Conservation (phyloP, 1,140 invertebrate genomes). For the Zaprionus camerounensis region DNA sequence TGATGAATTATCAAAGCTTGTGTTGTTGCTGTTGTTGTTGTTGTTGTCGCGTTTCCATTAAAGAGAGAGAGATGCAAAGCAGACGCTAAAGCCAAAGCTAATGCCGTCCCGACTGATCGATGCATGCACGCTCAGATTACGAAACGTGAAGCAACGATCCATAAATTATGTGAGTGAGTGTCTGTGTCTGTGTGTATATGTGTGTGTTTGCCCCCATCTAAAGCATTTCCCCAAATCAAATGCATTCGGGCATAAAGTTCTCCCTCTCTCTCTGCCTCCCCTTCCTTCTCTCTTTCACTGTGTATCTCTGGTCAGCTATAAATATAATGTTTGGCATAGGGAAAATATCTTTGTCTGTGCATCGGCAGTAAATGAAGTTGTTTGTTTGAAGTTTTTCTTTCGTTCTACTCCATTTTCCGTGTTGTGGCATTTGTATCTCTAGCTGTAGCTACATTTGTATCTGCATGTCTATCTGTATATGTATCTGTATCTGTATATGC, state of each 20-base stretch:
- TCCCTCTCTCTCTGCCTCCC: slow-evolving; percentile 3
- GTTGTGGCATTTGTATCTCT: background rate
- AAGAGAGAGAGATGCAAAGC: slow-evolving; percentile 3
- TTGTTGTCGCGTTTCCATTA: background rate
- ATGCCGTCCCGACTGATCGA: background rate
- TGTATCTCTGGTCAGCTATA: slow-evolving; percentile 35
- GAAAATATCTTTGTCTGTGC: slow-evolving; percentile 16
- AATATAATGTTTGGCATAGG: slow-evolving; percentile 16
- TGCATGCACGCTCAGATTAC: slow-evolving; percentile 16
- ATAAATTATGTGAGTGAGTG: background rate
- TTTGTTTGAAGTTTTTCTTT: slow-evolving; percentile 11
- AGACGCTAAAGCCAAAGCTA: background rate
- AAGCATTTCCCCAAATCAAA: slow-evolving; percentile 8
- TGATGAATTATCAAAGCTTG: slow-evolving; percentile 53
- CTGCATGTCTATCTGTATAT: background rate
- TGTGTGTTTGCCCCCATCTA: slow-evolving; percentile 14
- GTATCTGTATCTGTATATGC: background rate
- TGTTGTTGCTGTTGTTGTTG: slow-evolving; percentile 1
- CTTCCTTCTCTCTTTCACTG: slow-evolving; percentile 4
- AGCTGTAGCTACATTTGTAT: background rate
- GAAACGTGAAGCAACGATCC: slow-evolving; percentile 4
- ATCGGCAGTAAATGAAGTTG: slow-evolving; percentile 29
- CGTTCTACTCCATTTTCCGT: slow-evolving; percentile 2
- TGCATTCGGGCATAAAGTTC: slow-evolving; percentile 31
- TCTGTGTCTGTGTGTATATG: background rate